phyloP scores from a whole-genome alignment of 2,113 vertebrate species.

The Dromas ardeola region DNA sequence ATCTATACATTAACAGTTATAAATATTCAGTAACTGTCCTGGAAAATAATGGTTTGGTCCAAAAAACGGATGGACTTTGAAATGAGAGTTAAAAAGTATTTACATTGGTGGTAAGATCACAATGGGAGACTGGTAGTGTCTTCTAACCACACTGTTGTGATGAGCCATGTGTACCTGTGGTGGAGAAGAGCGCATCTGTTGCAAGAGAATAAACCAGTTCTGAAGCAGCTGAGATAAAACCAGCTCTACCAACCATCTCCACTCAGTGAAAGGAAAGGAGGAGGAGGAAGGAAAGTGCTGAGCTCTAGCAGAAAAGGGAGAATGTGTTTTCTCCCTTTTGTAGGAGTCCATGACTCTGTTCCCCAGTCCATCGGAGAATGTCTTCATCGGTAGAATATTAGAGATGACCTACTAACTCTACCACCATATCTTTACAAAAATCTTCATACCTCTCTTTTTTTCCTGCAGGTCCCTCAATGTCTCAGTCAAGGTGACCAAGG shows the following conservation, averaged over 20 bases:
- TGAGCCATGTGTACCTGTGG: not conserved
- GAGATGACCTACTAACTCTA: not conserved
- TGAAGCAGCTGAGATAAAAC: not conserved
- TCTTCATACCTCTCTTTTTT: not conserved
- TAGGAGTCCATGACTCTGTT: not conserved
- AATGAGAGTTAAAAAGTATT: not conserved
- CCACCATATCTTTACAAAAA: not conserved
- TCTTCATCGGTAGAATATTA: not conserved
- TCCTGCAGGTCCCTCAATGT: not conserved
- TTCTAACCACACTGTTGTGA: not conserved
- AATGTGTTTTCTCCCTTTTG: not conserved
- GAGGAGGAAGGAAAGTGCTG: not conserved
- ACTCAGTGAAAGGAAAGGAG: not conserved
- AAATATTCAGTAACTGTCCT: not conserved
- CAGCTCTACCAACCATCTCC: not conserved
- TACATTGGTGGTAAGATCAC: not conserved
- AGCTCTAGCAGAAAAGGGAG: not conserved
- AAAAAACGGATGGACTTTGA: not conserved
- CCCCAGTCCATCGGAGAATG: not conserved
- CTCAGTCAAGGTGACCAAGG: not conserved
- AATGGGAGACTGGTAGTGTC: not conserved
- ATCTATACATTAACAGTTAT: not conserved
- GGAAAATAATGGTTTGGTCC: not conserved
- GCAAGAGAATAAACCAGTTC: not conserved
- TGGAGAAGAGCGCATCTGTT: not conserved